These are phyloP conservation scores for Fopius arisanus DNA, from an alignment of 1,140 invertebrate species.

Conservation along the genomic window DNA sequence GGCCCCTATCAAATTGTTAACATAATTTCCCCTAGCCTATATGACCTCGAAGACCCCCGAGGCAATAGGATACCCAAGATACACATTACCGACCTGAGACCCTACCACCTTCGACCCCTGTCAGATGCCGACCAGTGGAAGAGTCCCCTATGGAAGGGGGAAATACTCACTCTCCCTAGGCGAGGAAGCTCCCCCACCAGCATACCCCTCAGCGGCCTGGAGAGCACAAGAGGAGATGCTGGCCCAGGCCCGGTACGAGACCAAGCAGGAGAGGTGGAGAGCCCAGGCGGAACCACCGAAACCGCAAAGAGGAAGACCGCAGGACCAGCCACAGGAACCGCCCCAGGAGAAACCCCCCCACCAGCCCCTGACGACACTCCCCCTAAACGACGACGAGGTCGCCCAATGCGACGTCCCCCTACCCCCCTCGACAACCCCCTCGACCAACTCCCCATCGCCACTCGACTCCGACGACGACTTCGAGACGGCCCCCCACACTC, in stretches of 20 bases:
- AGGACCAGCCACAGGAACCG: too few species aligned
- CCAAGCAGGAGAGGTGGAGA: too few species aligned
- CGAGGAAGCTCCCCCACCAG: too few species aligned
- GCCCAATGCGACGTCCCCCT: not conserved
- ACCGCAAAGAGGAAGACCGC: not conserved
- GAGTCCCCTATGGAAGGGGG: too few species aligned
- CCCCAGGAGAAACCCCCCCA: too few species aligned
- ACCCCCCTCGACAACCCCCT: not conserved
- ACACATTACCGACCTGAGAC: too few species aligned
- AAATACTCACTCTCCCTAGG: not conserved
- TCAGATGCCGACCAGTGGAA: not conserved
- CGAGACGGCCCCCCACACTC: too few species aligned
- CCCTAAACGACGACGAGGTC: not conserved
- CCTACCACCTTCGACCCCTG: not conserved
- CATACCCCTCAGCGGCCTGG: too few species aligned
- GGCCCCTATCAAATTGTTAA: not conserved
- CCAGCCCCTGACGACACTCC: too few species aligned
- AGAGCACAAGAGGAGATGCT: too few species aligned
- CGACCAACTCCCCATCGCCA: not conserved
- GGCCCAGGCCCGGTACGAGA: too few species aligned
- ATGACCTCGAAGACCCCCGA: not conserved
- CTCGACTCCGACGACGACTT: not conserved
- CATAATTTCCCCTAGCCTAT: not conserved
- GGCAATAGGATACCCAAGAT: not conserved
- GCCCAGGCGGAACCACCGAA: not conserved